These are phyloP conservation scores for Clunio marinus DNA, from an alignment of 2,888 invertebrate genomes.

Conservation along the genomic window DNA sequence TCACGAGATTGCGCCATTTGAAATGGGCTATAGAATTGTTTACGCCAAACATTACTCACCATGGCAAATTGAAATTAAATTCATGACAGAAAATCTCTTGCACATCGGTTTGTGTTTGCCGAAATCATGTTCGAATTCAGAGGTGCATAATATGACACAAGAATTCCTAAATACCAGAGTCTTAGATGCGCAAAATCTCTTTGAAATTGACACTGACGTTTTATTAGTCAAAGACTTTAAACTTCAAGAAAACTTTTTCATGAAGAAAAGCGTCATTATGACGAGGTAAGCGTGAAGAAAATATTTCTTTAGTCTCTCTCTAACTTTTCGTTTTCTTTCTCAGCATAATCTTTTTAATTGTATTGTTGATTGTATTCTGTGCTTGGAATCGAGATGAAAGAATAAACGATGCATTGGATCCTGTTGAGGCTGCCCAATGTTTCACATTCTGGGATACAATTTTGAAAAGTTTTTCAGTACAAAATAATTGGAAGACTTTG, in stretches of 20 bases:
- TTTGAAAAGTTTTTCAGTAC: conserved; percentile 48
- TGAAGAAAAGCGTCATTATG: conserved; percentile 47
- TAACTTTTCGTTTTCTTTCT: too few relatives aligned
- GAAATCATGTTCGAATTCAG: conserved; percentile 49
- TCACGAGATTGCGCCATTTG: conserved; percentile 48
- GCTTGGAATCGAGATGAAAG: conserved; percentile 26
- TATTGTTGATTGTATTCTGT: conserved; percentile 4
- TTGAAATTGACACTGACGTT: conserved; percentile 48
- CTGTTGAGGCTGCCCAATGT: conserved; percentile 21
- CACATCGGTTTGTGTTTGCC: conserved; percentile 57
- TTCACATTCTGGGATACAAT: conserved; percentile 41
- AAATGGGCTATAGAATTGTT: conserved; percentile 50
- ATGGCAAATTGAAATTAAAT: conserved; percentile 52
- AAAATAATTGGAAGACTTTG: conserved; percentile 43
- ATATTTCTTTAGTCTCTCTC: neutral
- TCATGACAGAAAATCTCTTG: conserved; percentile 52
- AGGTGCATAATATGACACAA: conserved; percentile 48
- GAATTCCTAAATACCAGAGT: conserved; percentile 46
- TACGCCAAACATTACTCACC: conserved; percentile 51
- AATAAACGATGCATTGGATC: conserved; percentile 27
- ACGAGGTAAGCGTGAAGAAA: conserved; percentile 41
- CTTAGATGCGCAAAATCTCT: conserved; percentile 48
- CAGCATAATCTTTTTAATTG: conserved; percentile 1
- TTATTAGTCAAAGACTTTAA: conserved; percentile 49
- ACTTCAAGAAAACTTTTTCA: conserved; percentile 46